Percentiles rank a stretch among this genome's conserved stretches.
Evolutionary conservation across 2,888 invertebrate species (phyloP).

Genomic region (Tiphia femorata): DNA sequence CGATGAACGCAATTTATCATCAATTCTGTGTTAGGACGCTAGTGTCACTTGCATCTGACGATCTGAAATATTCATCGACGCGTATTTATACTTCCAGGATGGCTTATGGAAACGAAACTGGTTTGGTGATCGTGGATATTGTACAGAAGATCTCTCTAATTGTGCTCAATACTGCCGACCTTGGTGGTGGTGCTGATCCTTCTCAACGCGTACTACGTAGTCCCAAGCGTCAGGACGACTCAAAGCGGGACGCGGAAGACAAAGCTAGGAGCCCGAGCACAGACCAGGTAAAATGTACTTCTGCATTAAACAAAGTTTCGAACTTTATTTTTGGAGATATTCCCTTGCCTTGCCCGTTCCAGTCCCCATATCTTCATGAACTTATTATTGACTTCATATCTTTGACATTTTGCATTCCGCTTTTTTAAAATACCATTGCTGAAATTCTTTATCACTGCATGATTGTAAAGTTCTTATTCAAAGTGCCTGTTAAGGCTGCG

Average conservation of each 20-base stretch:
- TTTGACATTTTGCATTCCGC: conserved; percentile 36
- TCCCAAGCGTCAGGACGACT: conserved; percentile 74
- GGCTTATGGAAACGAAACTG: conserved; percentile 97
- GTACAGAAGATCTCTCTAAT: conserved; percentile 90
- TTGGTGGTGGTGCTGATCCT: conserved; percentile 91
- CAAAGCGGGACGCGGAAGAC: conserved; percentile 64
- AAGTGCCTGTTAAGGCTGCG: conserved; percentile 3
- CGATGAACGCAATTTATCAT: no score
- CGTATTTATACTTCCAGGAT: conserved; percentile 79
- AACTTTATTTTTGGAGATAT: conserved; percentile 21
- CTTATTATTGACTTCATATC: conserved; percentile 30
- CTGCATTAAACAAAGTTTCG: conserved; percentile 45
- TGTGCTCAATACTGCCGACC: conserved; percentile 90
- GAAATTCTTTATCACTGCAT: conserved; percentile 40
- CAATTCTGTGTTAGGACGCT: no score
- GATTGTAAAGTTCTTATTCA: conserved; percentile 28
- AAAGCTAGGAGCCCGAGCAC: conserved; percentile 87
- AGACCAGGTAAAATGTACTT: conserved; percentile 81
- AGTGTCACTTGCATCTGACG: no score
- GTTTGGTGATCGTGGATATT: conserved; percentile 95
- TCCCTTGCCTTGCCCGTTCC: conserved; percentile 24
- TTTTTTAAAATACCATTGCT: conserved; percentile 30
- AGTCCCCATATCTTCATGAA: conserved; percentile 16
- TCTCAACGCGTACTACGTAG: conserved; percentile 86
- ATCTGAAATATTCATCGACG: no score